Conservation (phyloP, 2,888 invertebrate species). For the Ctena decussata region DNA sequence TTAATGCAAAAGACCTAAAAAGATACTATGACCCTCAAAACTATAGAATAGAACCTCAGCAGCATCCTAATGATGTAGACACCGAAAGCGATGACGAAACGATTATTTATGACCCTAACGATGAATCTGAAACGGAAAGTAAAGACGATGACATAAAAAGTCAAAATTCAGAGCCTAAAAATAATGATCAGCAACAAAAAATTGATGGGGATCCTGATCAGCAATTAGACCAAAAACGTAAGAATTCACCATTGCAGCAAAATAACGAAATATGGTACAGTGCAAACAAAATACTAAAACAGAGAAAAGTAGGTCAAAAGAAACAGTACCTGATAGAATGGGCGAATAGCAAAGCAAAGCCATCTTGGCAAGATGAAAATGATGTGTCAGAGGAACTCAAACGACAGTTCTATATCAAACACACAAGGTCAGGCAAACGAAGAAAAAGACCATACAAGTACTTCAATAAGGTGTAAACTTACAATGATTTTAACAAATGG, state of each 20-base stretch:
- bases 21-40: conserved; percentile 22
- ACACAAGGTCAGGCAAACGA: conserved; percentile 7
- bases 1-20: conserved; percentile 29
- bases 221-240: neutral
- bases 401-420: conserved; percentile 9
- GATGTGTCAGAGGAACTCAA: conserved; percentile 21
- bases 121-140: neutral
- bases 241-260: neutral
- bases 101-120: neutral
- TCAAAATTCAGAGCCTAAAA: neutral
- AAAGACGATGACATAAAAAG: neutral
- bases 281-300: conserved; percentile 13
- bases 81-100: too few species aligned
- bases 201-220: neutral
- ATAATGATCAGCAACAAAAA: neutral
- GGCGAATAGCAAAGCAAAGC: neutral
- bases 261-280: conserved; percentile 7
- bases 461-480: neutral
- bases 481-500: neutral
- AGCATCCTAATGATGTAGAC: too few species aligned
- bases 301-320: conserved; percentile 1
- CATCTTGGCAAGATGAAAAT: conserved; percentile 19
- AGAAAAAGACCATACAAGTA: neutral
- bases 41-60: conserved; percentile 11
- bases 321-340: conserved; percentile 30